Conservation (phyloP, 2,797 vertebrate genomes). For the Sternotherus odoratus region DNA sequence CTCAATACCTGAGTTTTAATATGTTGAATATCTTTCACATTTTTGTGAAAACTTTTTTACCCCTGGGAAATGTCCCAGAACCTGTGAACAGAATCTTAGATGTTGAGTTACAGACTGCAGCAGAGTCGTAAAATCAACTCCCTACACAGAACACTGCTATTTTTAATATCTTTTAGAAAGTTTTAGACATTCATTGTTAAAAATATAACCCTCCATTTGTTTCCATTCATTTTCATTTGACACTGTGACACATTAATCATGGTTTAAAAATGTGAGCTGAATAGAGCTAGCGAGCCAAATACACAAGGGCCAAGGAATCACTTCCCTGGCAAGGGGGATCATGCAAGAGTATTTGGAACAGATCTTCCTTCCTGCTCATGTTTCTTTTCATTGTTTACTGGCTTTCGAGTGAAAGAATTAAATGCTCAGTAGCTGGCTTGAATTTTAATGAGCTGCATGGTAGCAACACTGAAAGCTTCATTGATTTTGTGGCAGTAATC, state of each 20-base stretch:
- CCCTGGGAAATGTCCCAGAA: background rate
- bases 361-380: conserved; percentile 42
- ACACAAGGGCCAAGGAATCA: conserved; percentile 52
- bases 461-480: conserved; percentile 36
- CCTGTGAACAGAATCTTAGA: background rate
- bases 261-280: conserved; percentile 42
- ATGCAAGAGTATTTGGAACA: conserved; percentile 48
- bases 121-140: background rate
- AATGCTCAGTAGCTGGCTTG: conserved; percentile 56
- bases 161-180: background rate
- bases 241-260: conserved; percentile 35
- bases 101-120: background rate
- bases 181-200: background rate
- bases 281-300: conserved; percentile 50
- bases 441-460: conserved; percentile 50
- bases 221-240: background rate
- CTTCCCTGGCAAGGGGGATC: conserved; percentile 36
- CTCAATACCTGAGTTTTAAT: conserved; percentile 16
- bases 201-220: background rate
- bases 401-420: conserved; percentile 33
- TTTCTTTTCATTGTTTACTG: conserved; percentile 56
- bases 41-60: background rate
- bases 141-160: background rate
- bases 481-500: background rate
- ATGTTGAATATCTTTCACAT: background rate